Base-by-base conservation (phyloP, 64 coral and sea anemone genomes). In the Platygyra sinensis region DNA sequence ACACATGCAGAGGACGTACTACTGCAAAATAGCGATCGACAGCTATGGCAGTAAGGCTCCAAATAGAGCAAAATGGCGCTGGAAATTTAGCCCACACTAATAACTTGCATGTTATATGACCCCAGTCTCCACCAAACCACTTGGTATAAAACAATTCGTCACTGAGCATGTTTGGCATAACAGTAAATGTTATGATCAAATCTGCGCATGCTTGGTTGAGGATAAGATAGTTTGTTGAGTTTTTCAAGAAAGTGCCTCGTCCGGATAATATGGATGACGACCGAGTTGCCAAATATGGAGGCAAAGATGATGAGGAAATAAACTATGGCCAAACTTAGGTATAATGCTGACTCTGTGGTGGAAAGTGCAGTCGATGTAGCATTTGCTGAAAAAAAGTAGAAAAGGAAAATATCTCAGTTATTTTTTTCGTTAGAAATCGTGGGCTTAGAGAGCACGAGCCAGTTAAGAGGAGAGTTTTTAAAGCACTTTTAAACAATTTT, bases 1-100 rank as follows among this genome's bases (percentile, higher is more conserved):
- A 76, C 33, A 76, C 5, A 1, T 46, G 14, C 74, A 76, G 20
- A 20, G 74, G 74, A 19, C 38, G 74, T n/a, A 38, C 30, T 2
- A 76, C 74, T 50, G 74, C 74, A 76, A 49, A 76, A 76, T 76
- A 76, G 36, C 74, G 74, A 22, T 76, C 74, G 49, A 76, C 38
- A 3, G 74, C 74, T 76, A 76, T 76, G 4, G 74, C 74, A 76
- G 39, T 30, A 18, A 76, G 74, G 38, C 74, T 76, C 74, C 74
- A 76, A 13, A 76, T 76, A 16, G 74, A 76, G 49, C 74, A 76
- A 49, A 22, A 76, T 49, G 33, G 17, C 13, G 74, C 30, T 76
- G 74, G 74, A 76, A 76, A 76, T 17, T 49, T 42, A 3, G 31
- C 14, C 32, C 32, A 76, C 9, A 76, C 38, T 20, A 76, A 3